Conservation (phyloP, 2,888 invertebrate species). For the Agriotes lineatus region DNA sequence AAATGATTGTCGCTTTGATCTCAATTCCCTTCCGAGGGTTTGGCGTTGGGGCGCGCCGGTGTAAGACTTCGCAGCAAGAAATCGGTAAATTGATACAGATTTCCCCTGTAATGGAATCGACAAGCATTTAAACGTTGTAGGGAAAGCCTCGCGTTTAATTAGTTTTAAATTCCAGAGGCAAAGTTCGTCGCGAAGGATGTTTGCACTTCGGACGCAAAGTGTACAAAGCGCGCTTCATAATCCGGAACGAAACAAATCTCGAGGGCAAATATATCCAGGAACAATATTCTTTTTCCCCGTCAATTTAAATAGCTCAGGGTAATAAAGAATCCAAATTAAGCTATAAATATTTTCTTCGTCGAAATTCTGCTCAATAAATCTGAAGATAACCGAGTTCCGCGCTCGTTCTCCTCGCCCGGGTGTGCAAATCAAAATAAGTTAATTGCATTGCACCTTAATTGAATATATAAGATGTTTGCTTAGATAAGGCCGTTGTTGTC, state of each 20-base stretch:
- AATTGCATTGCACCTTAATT: conserved; percentile 38
- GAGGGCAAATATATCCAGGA: conserved; percentile 41
- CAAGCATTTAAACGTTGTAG: conserved; percentile 16
- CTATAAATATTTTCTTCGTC: conserved; percentile 64
- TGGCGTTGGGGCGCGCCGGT: no score
- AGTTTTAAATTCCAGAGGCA: conserved; percentile 6
- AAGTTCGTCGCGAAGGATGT: not conserved
- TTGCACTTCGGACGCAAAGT: conserved; percentile 3
- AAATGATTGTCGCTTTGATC: no score
- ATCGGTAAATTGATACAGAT: conserved; percentile 11
- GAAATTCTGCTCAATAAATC: conserved; percentile 63
- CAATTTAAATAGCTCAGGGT: conserved; percentile 59
- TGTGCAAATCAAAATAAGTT: conserved; percentile 39
- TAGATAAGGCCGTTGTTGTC: not conserved
- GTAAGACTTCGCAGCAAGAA: no score
- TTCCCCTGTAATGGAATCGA: not conserved
- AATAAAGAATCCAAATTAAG: conserved; percentile 63
- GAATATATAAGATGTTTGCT: conserved; percentile 29
- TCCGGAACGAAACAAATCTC: conserved; percentile 20
- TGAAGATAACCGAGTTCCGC: conserved; percentile 49
- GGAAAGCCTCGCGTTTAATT: conserved; percentile 13
- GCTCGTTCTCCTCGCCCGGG: conserved; percentile 26
- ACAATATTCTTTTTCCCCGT: conserved; percentile 50
- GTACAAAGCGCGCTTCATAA: conserved; percentile 25
- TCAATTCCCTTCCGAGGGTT: no score